These are phyloP conservation scores for Epinephelus cyanopodus DNA, from an alignment of 2,113 vertebrate species.

Conservation along the genomic window DNA sequence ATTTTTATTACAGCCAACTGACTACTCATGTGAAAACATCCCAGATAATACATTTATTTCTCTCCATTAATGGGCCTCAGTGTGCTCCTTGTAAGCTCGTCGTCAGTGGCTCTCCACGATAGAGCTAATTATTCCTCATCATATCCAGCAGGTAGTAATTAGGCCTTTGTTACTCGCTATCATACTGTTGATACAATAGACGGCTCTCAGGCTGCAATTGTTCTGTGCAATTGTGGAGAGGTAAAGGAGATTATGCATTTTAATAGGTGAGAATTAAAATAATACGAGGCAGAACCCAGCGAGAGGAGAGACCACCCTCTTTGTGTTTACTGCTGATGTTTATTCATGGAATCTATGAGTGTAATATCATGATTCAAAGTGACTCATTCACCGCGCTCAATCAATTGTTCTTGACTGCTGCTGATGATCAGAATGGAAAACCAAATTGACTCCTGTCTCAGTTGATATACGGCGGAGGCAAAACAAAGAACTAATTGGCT, in stretches of 20 bases:
- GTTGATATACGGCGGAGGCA: slow-evolving; percentile 41
- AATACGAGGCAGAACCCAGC: slow-evolving; percentile 31
- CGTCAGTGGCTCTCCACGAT: slow-evolving; percentile 73
- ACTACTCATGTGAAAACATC: slow-evolving; percentile 43
- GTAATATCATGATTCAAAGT: slow-evolving; percentile 68
- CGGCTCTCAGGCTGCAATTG: slow-evolving; percentile 78
- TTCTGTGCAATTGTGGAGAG: slow-evolving; percentile 62
- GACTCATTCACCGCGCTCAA: slow-evolving; percentile 57
- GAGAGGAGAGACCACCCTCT: slow-evolving; percentile 46
- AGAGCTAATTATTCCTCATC: slow-evolving; percentile 83
- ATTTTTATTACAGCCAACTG: slow-evolving; percentile 46
- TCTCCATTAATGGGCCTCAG: slow-evolving; percentile 61
- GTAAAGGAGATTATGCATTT: slow-evolving; percentile 78
- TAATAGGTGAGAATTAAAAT: slow-evolving; percentile 76
- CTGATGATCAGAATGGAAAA: slow-evolving; percentile 67
- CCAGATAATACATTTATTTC: slow-evolving; percentile 53
- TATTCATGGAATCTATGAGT: slow-evolving; percentile 64
- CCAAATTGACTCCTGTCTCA: slow-evolving; percentile 57
- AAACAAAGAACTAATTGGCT: slow-evolving; percentile 67
- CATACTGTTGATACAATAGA: slow-evolving; percentile 83
- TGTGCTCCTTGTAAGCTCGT: slow-evolving; percentile 66
- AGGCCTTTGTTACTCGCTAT: slow-evolving; percentile 82
- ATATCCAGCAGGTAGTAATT: slow-evolving; percentile 86
- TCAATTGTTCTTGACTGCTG: slow-evolving; percentile 74
- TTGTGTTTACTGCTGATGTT: slow-evolving; percentile 66